A percentile compares a stretch with the other conserved stretches of the same genome.
Conservation (phyloP, 2,888 invertebrate genomes). For the Mythimna albipuncta region DNA sequence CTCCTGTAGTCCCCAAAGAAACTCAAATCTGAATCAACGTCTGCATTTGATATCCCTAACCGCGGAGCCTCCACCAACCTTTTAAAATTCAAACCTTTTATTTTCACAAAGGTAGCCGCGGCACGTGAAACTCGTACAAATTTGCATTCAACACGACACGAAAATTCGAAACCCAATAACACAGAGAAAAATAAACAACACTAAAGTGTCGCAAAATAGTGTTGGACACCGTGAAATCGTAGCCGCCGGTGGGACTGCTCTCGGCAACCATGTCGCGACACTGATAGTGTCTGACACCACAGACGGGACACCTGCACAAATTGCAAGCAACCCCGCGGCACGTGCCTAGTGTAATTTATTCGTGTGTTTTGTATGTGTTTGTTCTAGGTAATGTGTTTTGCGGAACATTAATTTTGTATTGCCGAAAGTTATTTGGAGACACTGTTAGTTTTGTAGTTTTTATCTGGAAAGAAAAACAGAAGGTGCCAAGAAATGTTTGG, state of each 20-base stretch:
- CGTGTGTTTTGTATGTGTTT: slow-evolving; percentile 51
- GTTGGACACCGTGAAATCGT: slow-evolving; percentile 69
- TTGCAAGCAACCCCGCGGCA: slow-evolving; percentile 65
- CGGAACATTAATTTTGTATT: slow-evolving; percentile 42
- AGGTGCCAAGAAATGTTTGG: not conserved
- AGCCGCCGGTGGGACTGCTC: slow-evolving; percentile 60
- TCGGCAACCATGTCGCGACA: slow-evolving; percentile 62
- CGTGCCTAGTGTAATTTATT: slow-evolving; percentile 62
- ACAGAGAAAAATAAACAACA: slow-evolving; percentile 71
- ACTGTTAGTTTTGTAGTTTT: slow-evolving; percentile 6
- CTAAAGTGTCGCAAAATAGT: slow-evolving; percentile 68
- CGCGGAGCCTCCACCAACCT: slow-evolving; percentile 19
- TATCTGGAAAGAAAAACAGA: not conserved
- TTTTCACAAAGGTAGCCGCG: slow-evolving; percentile 53
- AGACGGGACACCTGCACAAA: slow-evolving; percentile 70
- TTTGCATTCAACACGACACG: slow-evolving; percentile 71
- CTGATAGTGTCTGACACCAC: slow-evolving; percentile 73
- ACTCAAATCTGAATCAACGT: slow-evolving; percentile 34
- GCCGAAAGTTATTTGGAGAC: slow-evolving; percentile 21
- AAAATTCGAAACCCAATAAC: slow-evolving; percentile 72
- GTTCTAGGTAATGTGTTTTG: slow-evolving; percentile 51
- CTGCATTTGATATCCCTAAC: slow-evolving; percentile 28
- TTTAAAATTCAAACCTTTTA: slow-evolving; percentile 56
- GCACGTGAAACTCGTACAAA: slow-evolving; percentile 64
- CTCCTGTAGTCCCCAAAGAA: slow-evolving; percentile 2